A percentile compares a stretch with the other conserved stretches of the same genome.
These are phyloP conservation scores for Sebastes umbrosus DNA, from an alignment of 2,797 vertebrate genomes.

Conservation along the genomic window DNA sequence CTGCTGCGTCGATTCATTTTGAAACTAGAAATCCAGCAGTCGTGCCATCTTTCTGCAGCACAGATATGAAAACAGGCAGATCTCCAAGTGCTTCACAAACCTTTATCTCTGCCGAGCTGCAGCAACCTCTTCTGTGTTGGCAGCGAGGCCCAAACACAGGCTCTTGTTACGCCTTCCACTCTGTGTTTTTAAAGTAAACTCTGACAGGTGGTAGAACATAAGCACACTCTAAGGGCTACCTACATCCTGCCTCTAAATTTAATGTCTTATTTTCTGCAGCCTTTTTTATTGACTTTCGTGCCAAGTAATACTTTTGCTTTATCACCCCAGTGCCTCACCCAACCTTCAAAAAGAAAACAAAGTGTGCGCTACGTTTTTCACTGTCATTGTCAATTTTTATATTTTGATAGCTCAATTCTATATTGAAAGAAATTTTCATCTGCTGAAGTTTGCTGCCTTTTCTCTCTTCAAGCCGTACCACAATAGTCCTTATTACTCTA, in stretches of 20 bases:
- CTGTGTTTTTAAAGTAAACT: background rate
- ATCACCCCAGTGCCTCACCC: background rate
- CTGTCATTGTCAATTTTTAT: background rate
- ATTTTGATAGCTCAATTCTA: background rate
- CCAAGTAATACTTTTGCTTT: background rate
- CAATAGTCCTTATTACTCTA: background rate
- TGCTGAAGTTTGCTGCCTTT: background rate
- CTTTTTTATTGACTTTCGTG: conserved; percentile 1
- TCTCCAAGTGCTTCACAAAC: background rate
- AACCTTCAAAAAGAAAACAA: background rate
- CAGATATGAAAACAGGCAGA: background rate
- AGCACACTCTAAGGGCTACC: background rate
- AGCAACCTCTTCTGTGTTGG: background rate
- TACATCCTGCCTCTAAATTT: background rate
- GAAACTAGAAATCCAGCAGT: background rate
- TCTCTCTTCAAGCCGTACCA: background rate
- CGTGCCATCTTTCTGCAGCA: background rate
- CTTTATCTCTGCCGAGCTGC: background rate
- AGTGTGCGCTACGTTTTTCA: background rate
- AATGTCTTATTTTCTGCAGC: background rate
- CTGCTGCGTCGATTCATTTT: background rate
- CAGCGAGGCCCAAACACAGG: background rate
- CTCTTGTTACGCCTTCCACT: background rate
- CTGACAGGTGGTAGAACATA: background rate
- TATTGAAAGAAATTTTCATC: background rate